Evolutionary conservation across 2,113 vertebrate genomes (phyloP).

Genomic region (Callionymus lyra): DNA sequence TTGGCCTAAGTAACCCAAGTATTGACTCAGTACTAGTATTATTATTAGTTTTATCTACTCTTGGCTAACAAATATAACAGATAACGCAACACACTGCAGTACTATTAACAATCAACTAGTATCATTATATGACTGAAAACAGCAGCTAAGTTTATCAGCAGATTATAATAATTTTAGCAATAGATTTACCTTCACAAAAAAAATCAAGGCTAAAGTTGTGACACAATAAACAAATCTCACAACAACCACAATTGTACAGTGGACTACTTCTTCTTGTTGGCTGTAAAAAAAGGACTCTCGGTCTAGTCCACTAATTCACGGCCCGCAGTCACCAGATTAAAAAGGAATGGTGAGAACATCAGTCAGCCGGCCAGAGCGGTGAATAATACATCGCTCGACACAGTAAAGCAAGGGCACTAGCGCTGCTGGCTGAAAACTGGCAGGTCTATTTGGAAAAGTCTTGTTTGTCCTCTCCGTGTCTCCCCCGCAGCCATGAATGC

Average conservation of each 20-base stretch:
- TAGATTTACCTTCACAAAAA: too few species aligned
- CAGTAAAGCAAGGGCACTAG: conserved; percentile 57
- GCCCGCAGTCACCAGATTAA: conserved; percentile 45
- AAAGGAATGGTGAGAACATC: conserved; percentile 43
- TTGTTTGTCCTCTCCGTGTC: conserved; percentile 60
- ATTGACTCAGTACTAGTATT: too few species aligned
- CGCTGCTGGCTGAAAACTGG: conserved; percentile 48
- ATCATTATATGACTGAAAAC: too few species aligned
- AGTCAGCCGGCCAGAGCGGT: conserved; percentile 49
- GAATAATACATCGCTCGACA: conserved; percentile 53
- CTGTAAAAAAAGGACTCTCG: conserved; percentile 1
- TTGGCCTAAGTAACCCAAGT: too few species aligned
- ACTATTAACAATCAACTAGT: too few species aligned
- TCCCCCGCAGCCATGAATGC: conserved; percentile 51
- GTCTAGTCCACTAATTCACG: conserved; percentile 34
- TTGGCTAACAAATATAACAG: too few species aligned
- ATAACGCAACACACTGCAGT: too few species aligned
- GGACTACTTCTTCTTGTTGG: conserved; percentile 21
- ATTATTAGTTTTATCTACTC: too few species aligned
- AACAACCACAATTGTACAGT: conserved; percentile 16
- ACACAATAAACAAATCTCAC: too few species aligned
- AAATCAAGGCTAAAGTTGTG: conserved; percentile 24
- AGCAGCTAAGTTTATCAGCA: too few species aligned
- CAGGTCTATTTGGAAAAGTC: conserved; percentile 64
- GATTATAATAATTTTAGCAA: too few species aligned